Conservation (phyloP, 2,113 vertebrate species). For the Centrocercus urophasianus region DNA sequence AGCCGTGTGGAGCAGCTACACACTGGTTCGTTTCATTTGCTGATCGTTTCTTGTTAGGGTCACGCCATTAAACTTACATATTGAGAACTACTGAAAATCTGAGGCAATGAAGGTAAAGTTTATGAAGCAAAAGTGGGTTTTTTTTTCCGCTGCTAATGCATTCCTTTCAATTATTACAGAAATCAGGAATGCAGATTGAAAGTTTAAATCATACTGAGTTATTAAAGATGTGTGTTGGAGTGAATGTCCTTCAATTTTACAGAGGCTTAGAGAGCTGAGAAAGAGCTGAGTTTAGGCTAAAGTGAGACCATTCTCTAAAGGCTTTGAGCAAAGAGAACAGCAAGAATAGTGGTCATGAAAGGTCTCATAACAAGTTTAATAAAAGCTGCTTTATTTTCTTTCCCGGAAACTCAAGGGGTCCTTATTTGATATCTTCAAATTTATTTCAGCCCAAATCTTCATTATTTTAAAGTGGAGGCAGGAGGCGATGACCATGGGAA, state of each 20-base stretch:
- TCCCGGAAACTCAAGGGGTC: conserved; percentile 73
- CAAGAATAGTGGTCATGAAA: conserved; percentile 74
- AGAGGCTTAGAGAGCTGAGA: conserved; percentile 75
- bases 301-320: conserved; percentile 75
- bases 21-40: conserved; percentile 88
- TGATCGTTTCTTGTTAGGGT: conserved; percentile 93
- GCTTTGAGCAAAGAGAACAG: conserved; percentile 77
- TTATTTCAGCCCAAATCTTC: conserved; percentile 83
- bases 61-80: conserved; percentile 94
- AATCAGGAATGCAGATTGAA: conserved; percentile 70
- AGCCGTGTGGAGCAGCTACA: conserved; percentile 83
- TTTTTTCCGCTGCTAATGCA: conserved; percentile 74
- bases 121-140: conserved; percentile 66
- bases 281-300: conserved; percentile 75
- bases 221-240: conserved; percentile 59
- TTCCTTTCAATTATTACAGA: conserved; percentile 76
- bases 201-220: conserved; percentile 71
- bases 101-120: conserved; percentile 82
- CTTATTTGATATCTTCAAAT: conserved; percentile 82
- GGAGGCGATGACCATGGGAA: conserved; percentile 70
- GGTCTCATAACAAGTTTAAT: conserved; percentile 84
- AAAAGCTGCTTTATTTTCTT: conserved; percentile 83
- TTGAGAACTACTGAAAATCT: conserved; percentile 80
- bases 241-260: conserved; percentile 72
- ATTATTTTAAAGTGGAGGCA: conserved; percentile 79